Evolutionary conservation across 2,113 vertebrate genomes (phyloP).

Genomic region (Nettapus auritus): DNA sequence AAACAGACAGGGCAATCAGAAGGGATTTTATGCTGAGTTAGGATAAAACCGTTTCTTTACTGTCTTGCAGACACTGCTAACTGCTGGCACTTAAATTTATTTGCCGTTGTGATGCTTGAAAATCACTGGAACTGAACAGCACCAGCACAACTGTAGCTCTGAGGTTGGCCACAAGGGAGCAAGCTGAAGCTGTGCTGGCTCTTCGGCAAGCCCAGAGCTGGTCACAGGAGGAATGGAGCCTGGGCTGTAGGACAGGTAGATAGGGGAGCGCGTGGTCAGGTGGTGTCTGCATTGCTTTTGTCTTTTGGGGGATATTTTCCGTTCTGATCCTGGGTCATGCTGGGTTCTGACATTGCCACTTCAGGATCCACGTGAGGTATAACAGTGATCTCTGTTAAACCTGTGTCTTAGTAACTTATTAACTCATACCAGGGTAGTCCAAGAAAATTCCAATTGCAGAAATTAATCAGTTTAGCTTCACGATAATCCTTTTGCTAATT

Average conservation of each 20-base stretch:
- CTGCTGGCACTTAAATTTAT: neutral
- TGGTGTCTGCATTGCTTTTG: neutral
- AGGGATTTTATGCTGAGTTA: neutral
- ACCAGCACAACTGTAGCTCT: neutral
- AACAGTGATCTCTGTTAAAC: neutral
- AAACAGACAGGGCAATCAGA: neutral
- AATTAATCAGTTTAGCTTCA: neutral
- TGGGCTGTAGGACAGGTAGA: neutral
- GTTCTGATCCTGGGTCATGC: neutral
- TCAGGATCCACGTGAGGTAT: neutral
- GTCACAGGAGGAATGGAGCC: neutral
- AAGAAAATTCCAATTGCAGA: neutral
- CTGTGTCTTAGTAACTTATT: neutral
- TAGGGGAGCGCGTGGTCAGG: neutral
- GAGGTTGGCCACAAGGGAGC: conserved; percentile 50
- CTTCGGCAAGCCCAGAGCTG: neutral
- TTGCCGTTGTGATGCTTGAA: neutral
- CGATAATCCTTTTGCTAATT: neutral
- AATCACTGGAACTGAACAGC: neutral
- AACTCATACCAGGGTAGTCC: neutral
- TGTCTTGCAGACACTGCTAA: neutral
- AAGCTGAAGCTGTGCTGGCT: neutral
- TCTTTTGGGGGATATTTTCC: neutral
- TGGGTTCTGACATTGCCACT: neutral
- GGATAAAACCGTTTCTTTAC: neutral